phyloP scores from a whole-genome alignment of 1,140 invertebrate genomes.

The Drosophila ambigua region DNA sequence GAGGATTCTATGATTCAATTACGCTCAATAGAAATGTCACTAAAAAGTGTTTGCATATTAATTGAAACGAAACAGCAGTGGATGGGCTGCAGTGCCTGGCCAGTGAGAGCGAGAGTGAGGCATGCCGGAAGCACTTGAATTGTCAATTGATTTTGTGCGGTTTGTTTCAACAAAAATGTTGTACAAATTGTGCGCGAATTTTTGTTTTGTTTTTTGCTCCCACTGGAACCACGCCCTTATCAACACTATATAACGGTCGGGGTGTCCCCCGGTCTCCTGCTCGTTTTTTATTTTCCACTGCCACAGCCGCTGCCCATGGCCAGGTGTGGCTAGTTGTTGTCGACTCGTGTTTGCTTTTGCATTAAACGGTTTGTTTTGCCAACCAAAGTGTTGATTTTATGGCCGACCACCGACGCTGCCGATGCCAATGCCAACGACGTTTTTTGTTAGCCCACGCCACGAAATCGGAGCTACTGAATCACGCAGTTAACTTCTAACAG shows the following conservation, averaged over 20 bases:
- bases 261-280: neutral
- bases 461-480: conserved; percentile 47
- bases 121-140: conserved; percentile 52
- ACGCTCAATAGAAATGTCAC: conserved; percentile 65
- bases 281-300: conserved; percentile 41
- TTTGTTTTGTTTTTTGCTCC: conserved; percentile 17
- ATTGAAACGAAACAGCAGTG: conserved; percentile 43
- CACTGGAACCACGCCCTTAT: conserved; percentile 66
- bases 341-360: conserved; percentile 58
- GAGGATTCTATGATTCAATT: conserved; percentile 71
- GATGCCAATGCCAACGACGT: conserved; percentile 6
- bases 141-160: conserved; percentile 81
- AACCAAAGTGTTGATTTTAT: conserved; percentile 83
- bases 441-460: conserved; percentile 8
- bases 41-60: conserved; percentile 59
- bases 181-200: conserved; percentile 55
- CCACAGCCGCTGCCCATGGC: neutral
- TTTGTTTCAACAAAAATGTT: conserved; percentile 72
- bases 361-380: conserved; percentile 72
- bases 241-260: conserved; percentile 40
- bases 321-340: conserved; percentile 69
- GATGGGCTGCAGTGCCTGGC: neutral
- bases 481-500: conserved; percentile 31
- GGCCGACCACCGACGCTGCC: conserved; percentile 36
- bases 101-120: neutral